A percentile compares a stretch with the other conserved stretches of the same genome.
Conservation (phyloP, 2,113 vertebrate species). For the Anguilla japonica region DNA sequence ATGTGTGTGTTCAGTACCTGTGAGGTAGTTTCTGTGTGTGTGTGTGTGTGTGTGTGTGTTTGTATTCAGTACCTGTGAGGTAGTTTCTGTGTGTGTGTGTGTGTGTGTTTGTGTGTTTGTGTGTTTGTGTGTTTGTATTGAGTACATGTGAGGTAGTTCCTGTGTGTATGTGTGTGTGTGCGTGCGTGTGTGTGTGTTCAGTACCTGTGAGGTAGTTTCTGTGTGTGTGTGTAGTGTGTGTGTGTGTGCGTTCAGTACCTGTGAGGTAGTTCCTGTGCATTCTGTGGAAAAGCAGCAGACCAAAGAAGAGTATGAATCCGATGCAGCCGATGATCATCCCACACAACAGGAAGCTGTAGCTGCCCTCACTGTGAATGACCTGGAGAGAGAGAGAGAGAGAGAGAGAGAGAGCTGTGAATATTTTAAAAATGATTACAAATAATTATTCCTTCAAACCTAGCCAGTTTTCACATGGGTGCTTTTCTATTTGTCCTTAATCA, state of each 20-base stretch:
- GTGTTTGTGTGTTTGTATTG: neutral
- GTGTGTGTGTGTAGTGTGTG: conserved; percentile 40
- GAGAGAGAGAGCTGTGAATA: conserved; percentile 2
- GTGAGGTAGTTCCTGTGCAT: conserved; percentile 78
- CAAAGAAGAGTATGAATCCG: conserved; percentile 81
- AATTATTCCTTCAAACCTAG: neutral
- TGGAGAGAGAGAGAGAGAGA: conserved; percentile 51
- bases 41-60: neutral
- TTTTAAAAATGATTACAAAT: neutral
- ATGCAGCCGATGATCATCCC: conserved; percentile 84
- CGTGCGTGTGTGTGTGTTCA: neutral
- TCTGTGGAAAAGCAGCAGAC: conserved; percentile 85
- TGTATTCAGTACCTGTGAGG: conserved; percentile 72
- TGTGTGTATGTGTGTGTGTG: conserved; percentile 70
- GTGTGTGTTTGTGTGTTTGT: neutral
- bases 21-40: conserved; percentile 67
- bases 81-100: conserved; percentile 66
- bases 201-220: conserved; percentile 79
- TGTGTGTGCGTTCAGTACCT: conserved; percentile 66
- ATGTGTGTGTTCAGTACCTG: conserved; percentile 69
- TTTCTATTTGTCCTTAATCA: too few species aligned
- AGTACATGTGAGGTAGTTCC: conserved; percentile 79
- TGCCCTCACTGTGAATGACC: conserved; percentile 86
- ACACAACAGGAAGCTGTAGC: conserved; percentile 91
- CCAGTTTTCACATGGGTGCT: too few species aligned